These are phyloP conservation scores for Carcina quercana DNA, from an alignment of 2,888 invertebrate species.

Conservation along the genomic window DNA sequence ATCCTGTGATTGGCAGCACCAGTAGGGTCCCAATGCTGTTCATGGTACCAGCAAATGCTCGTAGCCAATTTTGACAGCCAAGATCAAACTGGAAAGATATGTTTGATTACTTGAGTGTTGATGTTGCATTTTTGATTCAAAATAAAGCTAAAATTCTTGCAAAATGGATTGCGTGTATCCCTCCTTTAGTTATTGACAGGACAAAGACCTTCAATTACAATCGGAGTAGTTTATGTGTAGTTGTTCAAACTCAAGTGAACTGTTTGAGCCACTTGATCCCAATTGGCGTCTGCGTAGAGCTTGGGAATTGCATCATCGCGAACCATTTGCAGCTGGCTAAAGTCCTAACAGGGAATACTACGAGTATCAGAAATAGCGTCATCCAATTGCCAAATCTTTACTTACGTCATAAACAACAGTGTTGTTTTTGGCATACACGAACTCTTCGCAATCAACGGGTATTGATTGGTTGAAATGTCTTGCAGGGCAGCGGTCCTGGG, in stretches of 20 bases:
- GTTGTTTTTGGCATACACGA: constrained; percentile 49
- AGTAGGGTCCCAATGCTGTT: constrained; percentile 82
- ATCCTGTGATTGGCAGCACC: constrained; percentile 79
- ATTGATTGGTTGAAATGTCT: constrained; percentile 40
- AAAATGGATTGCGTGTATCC: neutral
- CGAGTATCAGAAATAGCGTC: too few relatives aligned
- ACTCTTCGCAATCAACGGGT: constrained; percentile 43
- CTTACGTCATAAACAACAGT: constrained; percentile 47
- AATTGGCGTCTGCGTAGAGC: too few relatives aligned
- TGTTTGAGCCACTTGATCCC: too few relatives aligned
- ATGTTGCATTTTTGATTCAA: too few relatives aligned
- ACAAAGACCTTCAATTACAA: neutral
- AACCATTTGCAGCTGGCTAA: too few relatives aligned
- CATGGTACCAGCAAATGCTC: constrained; percentile 83
- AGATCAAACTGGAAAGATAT: constrained; percentile 42
- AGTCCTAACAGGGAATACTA: too few relatives aligned
- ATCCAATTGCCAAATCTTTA: too few relatives aligned
- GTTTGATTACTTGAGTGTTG: too few relatives aligned
- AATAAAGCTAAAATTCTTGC: neutral
- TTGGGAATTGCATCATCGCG: too few relatives aligned
- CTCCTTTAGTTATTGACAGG: neutral
- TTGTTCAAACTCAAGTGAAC: too few relatives aligned
- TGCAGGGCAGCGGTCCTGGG: constrained; percentile 33
- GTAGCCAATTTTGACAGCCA: constrained; percentile 77
- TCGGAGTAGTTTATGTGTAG: too few relatives aligned